A percentile compares a stretch with the other conserved stretches of the same genome.
Conservation (phyloP, 1,140 invertebrate species). For the Calycopis cecrops region DNA sequence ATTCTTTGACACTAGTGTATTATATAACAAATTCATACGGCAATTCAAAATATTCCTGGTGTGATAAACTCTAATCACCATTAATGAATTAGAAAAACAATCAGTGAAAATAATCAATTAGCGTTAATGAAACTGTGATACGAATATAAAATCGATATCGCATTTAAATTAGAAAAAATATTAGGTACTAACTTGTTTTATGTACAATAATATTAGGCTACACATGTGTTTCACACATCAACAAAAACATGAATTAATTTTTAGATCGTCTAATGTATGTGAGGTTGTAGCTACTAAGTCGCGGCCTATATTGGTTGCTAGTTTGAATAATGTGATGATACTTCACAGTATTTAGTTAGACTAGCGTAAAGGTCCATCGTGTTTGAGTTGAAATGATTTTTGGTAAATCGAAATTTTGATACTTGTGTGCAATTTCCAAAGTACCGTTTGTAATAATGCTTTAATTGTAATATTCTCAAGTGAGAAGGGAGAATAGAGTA, state of each 20-base stretch:
- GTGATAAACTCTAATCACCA: conserved; percentile 4
- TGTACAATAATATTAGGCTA: too few relatives aligned
- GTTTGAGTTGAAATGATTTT: not conserved
- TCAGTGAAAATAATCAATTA: conserved; percentile 12
- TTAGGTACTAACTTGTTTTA: too few relatives aligned
- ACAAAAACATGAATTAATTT: too few relatives aligned
- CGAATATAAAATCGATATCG: conserved; percentile 15
- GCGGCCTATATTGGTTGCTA: not conserved
- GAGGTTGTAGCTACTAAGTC: not conserved
- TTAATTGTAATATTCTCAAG: conserved; percentile 5
- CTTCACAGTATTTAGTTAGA: conserved; percentile 2
- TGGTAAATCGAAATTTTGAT: conserved; percentile 3
- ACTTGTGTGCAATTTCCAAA: conserved; percentile 3
- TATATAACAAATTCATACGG: too few relatives aligned
- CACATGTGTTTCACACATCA: too few relatives aligned
- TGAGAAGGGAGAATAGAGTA: too few relatives aligned
- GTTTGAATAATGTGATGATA: conserved; percentile 1
- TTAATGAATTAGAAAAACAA: not conserved
- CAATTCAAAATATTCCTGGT: not conserved
- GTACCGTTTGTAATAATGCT: conserved; percentile 6
- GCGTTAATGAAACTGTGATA: conserved; percentile 16
- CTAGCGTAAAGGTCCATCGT: not conserved
- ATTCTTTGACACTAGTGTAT: not conserved
- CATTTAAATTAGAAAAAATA: not conserved
- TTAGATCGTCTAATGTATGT: too few relatives aligned